Evolutionary conservation across 2,113 vertebrate genomes (phyloP).

Genomic region (Blennius ocellaris): DNA sequence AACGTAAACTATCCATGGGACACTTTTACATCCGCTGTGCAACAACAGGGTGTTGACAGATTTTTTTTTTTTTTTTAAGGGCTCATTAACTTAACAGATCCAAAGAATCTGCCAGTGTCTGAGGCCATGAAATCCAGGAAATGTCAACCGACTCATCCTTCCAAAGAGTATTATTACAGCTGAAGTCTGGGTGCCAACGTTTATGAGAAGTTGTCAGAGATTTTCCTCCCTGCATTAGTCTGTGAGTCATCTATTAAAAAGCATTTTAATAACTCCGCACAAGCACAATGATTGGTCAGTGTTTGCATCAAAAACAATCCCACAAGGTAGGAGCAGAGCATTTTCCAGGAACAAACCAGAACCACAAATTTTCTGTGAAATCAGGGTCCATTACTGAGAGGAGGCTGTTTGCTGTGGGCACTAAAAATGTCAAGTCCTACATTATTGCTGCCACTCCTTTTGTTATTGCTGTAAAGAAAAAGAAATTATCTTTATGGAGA

Average conservation of each 20-base stretch:
- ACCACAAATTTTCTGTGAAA: slow-evolving; percentile 4
- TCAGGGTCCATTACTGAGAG: not conserved
- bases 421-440: not conserved
- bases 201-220: not conserved
- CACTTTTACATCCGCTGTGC: not conserved
- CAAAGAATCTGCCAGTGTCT: not conserved
- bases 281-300: slow-evolving; percentile 15
- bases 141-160: not conserved
- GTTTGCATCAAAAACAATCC: slow-evolving; percentile 3
- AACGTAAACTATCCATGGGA: slow-evolving; percentile 19
- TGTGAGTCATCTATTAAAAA: slow-evolving; percentile 13
- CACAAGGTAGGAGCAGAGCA: not conserved
- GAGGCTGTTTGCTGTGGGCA: not conserved
- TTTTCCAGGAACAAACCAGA: not conserved
- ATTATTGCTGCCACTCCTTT: not conserved
- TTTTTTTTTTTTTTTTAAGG: slow-evolving; percentile 2
- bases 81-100: slow-evolving; percentile 13
- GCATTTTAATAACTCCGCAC: slow-evolving; percentile 32
- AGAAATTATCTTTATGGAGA: not conserved
- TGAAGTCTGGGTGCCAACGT: not conserved
- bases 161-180: slow-evolving; percentile 9
- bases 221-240: slow-evolving; percentile 8
- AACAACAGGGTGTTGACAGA: slow-evolving; percentile 13
- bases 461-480: not conserved
- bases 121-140: slow-evolving; percentile 8